Conservation (phyloP, 2,113 vertebrate genomes). For the Eretmochelys imbricata region DNA sequence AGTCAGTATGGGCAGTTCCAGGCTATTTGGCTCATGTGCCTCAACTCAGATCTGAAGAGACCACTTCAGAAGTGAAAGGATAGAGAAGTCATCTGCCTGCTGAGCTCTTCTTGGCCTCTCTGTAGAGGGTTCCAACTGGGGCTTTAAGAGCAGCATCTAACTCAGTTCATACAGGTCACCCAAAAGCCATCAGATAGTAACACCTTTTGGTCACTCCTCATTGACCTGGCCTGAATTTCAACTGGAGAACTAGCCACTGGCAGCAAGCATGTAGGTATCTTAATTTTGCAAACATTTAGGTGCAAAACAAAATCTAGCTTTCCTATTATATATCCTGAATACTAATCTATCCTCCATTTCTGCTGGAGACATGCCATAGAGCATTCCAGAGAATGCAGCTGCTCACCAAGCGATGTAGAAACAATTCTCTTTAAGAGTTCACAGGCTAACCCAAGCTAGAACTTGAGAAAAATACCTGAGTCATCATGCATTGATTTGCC, state of each 20-base stretch:
- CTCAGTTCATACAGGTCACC: neutral
- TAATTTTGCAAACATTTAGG: neutral
- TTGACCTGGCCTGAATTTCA: neutral
- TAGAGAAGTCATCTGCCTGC: neutral
- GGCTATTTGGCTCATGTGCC: neutral
- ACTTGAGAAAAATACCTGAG: neutral
- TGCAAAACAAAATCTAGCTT: neutral
- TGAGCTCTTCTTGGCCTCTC: neutral
- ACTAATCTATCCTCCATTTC: neutral
- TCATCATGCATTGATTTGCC: accelerated
- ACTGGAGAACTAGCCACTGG: neutral
- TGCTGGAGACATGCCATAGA: neutral
- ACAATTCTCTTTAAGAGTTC: neutral
- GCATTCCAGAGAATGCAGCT: neutral
- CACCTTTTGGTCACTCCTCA: slow-evolving; percentile 9
- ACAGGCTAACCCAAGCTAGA: neutral
- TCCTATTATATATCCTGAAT: accelerated
- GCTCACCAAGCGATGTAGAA: slow-evolving; percentile 20
- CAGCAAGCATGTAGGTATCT: neutral
- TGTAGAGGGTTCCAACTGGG: neutral
- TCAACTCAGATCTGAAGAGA: neutral
- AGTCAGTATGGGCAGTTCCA: slow-evolving; percentile 19
- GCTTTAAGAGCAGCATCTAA: accelerated
- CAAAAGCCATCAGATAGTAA: neutral
- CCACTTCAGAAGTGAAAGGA: neutral